Base-by-base conservation (phyloP, 2,888 invertebrate genomes). In the Pandemis cinnamomeana region DNA sequence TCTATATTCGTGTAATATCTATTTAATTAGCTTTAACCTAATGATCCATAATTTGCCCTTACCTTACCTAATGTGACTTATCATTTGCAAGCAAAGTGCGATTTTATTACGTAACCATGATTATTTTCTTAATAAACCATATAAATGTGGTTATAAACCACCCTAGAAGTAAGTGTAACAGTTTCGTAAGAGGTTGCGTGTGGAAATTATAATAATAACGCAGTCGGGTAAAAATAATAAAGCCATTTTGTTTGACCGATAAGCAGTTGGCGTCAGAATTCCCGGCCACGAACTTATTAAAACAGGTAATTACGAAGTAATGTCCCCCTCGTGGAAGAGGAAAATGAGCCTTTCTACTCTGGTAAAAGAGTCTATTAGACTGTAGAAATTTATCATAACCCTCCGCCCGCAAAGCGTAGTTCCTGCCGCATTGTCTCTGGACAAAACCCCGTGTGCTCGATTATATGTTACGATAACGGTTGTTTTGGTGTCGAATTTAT, bases 391-490 rank as follows among this genome's bases (percentile, higher is more conserved):
- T 64, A 73, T 76, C 74, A 63, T 78, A 72, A 70, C 60, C 71
- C 74, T 81, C 77, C 79, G 80, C 72, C 76, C 83, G 81, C 81
- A 78, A 78, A 85, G 85, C 93, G 87, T 90, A 87, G 87, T 91
- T 93, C 93, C 93, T 91, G 91, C 83, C 79, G 79, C 80, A 90
- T 93, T 93, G 92, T 93, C 89, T 91, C 85, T 86, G 80, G 80
- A 87, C 84, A 87, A 87, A 87, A 86, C 83, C 83, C 80, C 81
- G 79, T 80, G 79, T 78, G 74, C 70, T 80, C 82, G 89, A 90
- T 89, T 84, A 83, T 84, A 83, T 80, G 48, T 77, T 76, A 71
- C 77, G 90, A 90, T 90, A 88, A 84, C 79, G 77, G 80, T 69
- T 76, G 81, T 83, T 80, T 71, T 82, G 78, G 78, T 84, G 80